Evolutionary conservation across 2,888 invertebrate genomes (phyloP).

Genomic region (Lasioglossum zephyrum): DNA sequence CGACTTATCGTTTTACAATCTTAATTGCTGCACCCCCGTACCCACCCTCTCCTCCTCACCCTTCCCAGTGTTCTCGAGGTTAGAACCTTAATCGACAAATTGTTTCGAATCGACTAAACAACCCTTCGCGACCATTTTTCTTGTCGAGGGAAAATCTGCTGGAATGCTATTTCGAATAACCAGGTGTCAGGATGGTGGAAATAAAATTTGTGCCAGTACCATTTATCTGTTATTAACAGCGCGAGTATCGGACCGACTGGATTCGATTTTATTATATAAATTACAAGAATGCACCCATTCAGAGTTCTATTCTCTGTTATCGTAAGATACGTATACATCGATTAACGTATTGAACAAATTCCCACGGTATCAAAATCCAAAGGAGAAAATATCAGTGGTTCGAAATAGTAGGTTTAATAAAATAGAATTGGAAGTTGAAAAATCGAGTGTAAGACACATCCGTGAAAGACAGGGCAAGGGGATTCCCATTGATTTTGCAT

Average conservation of each 20-base stretch:
- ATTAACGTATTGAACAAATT: background rate
- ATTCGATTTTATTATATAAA: conserved; percentile 6
- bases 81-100: conserved; percentile 1
- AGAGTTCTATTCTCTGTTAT: background rate
- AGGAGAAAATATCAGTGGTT: background rate
- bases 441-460: background rate
- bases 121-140: conserved; percentile 1
- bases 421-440: background rate
- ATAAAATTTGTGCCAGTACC: background rate
- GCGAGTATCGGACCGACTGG: background rate
- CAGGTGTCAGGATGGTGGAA: background rate
- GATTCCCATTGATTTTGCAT: conserved; percentile 5
- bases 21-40: conserved; percentile 58
- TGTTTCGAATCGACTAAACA: background rate
- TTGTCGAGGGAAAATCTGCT: too few relatives aligned
- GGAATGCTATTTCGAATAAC: background rate
- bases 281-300: background rate
- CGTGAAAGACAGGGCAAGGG: background rate
- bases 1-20: conserved; percentile 54
- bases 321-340: background rate
- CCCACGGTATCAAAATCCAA: background rate
- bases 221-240: background rate
- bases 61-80: background rate
- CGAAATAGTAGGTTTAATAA: background rate
- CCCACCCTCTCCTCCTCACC: background rate